Percentiles rank a stretch among this genome's conserved stretches.
These are phyloP conservation scores for Torymus tubicola DNA, from an alignment of 2,888 invertebrate genomes.

Conservation along the genomic window DNA sequence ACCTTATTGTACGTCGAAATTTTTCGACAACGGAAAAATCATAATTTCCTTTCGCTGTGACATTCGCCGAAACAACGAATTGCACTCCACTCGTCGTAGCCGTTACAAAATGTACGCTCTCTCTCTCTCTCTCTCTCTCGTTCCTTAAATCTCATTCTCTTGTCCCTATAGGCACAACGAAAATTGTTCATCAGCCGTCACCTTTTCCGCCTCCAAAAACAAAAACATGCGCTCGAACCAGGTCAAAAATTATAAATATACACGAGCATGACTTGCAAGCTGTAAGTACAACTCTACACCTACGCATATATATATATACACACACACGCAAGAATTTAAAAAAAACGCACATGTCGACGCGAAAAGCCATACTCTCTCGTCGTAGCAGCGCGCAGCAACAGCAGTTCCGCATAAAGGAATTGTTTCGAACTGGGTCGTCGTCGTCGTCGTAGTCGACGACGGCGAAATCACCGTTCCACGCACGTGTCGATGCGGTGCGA, in stretches of 20 bases:
- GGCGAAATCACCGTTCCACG: constrained; percentile 34
- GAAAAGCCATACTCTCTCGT: too few species aligned
- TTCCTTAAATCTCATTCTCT: neutral
- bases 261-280: too few species aligned
- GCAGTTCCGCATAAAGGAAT: constrained; percentile 28
- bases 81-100: neutral
- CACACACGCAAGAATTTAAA: too few species aligned
- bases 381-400: too few species aligned
- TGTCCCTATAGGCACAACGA: neutral
- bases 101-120: constrained; percentile 31
- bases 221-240: neutral
- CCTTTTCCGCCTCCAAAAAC: neutral
- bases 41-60: neutral
- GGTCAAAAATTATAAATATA: constrained; percentile 43
- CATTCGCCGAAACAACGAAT: neutral
- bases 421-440: constrained; percentile 42
- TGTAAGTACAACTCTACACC: too few species aligned
- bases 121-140: neutral
- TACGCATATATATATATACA: too few species aligned
- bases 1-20: too few species aligned
- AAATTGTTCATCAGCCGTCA: neutral
- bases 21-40: neutral
- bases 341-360: too few species aligned
- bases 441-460: neutral
- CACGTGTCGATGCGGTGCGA: constrained; percentile 19